A percentile compares a stretch with the other conserved stretches of the same genome.
phyloP scores from a whole-genome alignment of 2,888 invertebrate species.

The Tipula vernalis region DNA sequence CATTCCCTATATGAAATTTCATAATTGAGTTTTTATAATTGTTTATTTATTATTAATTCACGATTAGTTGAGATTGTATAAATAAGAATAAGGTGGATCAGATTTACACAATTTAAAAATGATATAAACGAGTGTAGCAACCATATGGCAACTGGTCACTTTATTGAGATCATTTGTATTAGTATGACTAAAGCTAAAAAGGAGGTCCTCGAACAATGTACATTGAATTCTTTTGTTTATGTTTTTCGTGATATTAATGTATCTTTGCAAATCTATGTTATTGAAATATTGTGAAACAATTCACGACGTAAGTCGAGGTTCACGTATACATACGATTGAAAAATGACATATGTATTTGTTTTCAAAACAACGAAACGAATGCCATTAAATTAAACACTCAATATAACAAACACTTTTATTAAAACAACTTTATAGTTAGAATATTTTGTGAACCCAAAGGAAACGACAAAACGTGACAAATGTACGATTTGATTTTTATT shows the following conservation, averaged over 20 bases:
- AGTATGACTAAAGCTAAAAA: no score
- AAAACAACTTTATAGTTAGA: not conserved
- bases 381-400: not conserved
- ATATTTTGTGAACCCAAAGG: not conserved
- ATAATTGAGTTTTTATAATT: not conserved
- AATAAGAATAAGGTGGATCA: not conserved
- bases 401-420: not conserved
- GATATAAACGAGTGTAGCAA: not conserved
- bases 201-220: no score
- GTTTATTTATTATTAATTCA: not conserved
- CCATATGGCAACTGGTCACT: not conserved
- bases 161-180: not conserved
- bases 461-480: conserved; percentile 4
- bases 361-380: not conserved
- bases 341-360: not conserved
- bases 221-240: no score
- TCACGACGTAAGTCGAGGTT: no score
- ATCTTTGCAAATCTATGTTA: no score
- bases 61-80: not conserved
- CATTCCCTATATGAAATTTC: not conserved
- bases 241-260: no score
- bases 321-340: not conserved
- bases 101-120: not conserved
- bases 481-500: not conserved
- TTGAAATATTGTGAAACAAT: no score